A percentile compares a stretch with the other conserved stretches of the same genome.
Evolutionary conservation across 2,113 vertebrate species (phyloP).

Genomic region (Rhombomys opimus): DNA sequence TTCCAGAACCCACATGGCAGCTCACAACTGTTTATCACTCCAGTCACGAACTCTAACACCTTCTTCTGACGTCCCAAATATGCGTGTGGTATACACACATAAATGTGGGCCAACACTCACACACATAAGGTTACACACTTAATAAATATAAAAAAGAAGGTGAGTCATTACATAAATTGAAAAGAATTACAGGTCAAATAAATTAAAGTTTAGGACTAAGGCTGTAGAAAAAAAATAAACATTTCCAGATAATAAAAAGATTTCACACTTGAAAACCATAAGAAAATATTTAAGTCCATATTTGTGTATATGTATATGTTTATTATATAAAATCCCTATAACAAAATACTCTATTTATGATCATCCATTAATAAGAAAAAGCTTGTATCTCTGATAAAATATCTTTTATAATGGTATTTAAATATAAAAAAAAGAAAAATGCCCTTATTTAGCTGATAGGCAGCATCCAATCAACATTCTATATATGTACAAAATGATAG

Average conservation of each 20-base stretch:
- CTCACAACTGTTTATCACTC: background rate
- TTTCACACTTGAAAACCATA: constrained; percentile 50
- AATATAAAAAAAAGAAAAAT: constrained; percentile 62
- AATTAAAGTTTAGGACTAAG: constrained; percentile 51
- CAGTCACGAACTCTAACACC: background rate
- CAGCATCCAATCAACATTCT: constrained; percentile 42
- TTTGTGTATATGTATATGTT: background rate
- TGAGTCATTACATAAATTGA: constrained; percentile 37
- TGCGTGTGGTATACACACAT: background rate
- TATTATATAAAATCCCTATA: constrained; percentile 11
- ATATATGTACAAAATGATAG: constrained; percentile 51
- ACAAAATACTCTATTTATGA: constrained; percentile 55
- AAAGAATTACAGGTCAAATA: constrained; percentile 8
- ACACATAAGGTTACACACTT: background rate
- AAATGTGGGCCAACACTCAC: background rate
- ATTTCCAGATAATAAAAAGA: constrained; percentile 50
- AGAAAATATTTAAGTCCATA: background rate
- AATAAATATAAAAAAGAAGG: background rate
- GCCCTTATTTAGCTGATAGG: constrained; percentile 22
- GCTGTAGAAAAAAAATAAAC: background rate
- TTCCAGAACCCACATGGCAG: background rate
- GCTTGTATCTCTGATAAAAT: background rate
- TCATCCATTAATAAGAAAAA: constrained; percentile 63
- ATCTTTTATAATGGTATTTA: constrained; percentile 50
- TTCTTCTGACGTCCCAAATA: background rate